Percentiles rank a stretch among this genome's conserved stretches.
Evolutionary conservation across 2,113 vertebrate species (phyloP).

Genomic region (Crocuta crocuta): DNA sequence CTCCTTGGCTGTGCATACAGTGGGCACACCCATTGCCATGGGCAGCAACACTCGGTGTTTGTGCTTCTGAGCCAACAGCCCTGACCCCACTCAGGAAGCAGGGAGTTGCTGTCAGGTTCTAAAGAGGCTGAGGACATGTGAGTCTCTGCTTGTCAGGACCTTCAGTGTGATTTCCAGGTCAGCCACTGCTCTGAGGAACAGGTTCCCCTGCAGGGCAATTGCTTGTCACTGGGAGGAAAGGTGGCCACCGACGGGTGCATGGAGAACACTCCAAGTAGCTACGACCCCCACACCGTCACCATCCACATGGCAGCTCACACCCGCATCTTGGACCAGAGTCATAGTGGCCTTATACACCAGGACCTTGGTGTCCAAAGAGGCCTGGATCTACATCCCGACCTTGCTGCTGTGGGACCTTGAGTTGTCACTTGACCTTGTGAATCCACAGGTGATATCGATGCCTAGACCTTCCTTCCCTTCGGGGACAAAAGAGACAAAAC

Average conservation of each 20-base stretch:
- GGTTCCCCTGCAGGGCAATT: neutral
- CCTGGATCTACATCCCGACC: accelerated
- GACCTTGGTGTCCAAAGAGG: too few relatives aligned
- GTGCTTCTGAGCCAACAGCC: neutral
- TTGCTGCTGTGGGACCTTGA: neutral
- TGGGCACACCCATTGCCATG: neutral
- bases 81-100: neutral
- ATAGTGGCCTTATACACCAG: neutral
- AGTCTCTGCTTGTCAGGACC: accelerated
- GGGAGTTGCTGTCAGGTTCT: accelerated
- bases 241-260: accelerated
- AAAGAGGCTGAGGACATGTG: neutral
- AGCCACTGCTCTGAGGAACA: neutral
- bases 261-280: accelerated
- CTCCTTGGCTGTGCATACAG: neutral
- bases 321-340: neutral
- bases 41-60: accelerated
- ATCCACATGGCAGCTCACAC: accelerated
- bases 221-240: neutral
- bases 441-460: too few relatives aligned
- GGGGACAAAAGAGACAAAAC: neutral
- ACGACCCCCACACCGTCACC: neutral
- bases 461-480: neutral
- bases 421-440: neutral
- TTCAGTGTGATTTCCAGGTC: neutral